Percentiles rank a stretch among this genome's conserved stretches.
Evolutionary conservation across 2,113 vertebrate genomes (phyloP).

Genomic region (Gymnocephalus cernua): DNA sequence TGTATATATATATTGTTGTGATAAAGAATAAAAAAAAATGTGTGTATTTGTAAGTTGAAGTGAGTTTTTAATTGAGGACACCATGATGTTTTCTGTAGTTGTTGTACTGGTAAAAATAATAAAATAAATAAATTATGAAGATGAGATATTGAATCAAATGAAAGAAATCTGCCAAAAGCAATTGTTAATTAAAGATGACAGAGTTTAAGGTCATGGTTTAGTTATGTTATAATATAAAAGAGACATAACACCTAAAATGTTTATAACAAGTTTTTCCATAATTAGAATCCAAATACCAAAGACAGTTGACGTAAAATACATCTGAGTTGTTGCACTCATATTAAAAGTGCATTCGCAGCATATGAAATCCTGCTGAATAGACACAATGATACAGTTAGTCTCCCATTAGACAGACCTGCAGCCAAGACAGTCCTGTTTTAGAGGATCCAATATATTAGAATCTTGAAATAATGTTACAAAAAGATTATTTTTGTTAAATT

Average conservation of each 20-base stretch:
- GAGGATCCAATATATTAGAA: background rate
- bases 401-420: too few species aligned
- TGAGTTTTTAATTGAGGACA: background rate
- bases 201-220: background rate
- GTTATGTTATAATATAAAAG: background rate
- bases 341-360: too few species aligned
- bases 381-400: too few species aligned
- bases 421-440: background rate
- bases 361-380: too few species aligned
- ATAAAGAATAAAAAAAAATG: slow-evolving; percentile 4
- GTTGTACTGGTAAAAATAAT: background rate
- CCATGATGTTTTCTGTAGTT: background rate
- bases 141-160: background rate
- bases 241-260: background rate
- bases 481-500: background rate
- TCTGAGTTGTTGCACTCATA: background rate
- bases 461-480: background rate
- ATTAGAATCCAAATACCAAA: background rate
- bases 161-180: background rate
- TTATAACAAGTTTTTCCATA: background rate
- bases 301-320: too few species aligned
- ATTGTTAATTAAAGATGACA: background rate
- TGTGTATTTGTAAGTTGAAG: background rate
- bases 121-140: background rate
- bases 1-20: background rate